phyloP scores from a whole-genome alignment of 2,888 invertebrate species.

The Watsonalla binaria region DNA sequence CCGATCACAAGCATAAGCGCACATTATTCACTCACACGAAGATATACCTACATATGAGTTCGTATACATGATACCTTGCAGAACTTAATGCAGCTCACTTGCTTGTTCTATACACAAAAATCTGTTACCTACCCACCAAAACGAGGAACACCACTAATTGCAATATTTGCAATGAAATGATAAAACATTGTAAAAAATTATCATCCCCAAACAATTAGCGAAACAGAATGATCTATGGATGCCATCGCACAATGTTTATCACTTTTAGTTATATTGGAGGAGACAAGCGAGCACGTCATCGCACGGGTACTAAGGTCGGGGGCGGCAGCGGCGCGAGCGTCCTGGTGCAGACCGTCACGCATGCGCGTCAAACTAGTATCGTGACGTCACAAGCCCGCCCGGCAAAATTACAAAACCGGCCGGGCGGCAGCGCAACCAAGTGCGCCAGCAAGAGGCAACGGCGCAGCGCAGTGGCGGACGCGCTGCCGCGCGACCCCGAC shows the following conservation, averaged over 20 bases:
- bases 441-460: slow-evolving; percentile 51
- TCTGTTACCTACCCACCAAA: not conserved
- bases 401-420: slow-evolving; percentile 76
- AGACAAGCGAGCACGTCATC: slow-evolving; percentile 68
- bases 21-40: slow-evolving; percentile 55
- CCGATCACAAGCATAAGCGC: slow-evolving; percentile 50
- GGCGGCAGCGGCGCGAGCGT: slow-evolving; percentile 63
- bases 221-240: not conserved
- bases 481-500: slow-evolving; percentile 75
- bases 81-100: slow-evolving; percentile 20
- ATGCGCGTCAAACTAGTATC: slow-evolving; percentile 74
- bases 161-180: no score
- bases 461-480: slow-evolving; percentile 70
- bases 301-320: slow-evolving; percentile 67
- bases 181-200: not conserved
- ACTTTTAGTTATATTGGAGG: slow-evolving; percentile 20
- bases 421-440: slow-evolving; percentile 57
- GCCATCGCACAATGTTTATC: slow-evolving; percentile 7
- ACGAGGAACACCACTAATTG: no score
- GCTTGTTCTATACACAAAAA: slow-evolving; percentile 20
- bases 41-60: slow-evolving; percentile 27
- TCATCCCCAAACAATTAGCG: not conserved
- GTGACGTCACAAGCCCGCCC: slow-evolving; percentile 73
- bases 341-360: slow-evolving; percentile 72
- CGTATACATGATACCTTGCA: slow-evolving; percentile 7